Percentiles rank a stretch among this genome's conserved stretches.
Conservation (phyloP, 2,888 invertebrate genomes). For the Drosophila percnosoma region DNA sequence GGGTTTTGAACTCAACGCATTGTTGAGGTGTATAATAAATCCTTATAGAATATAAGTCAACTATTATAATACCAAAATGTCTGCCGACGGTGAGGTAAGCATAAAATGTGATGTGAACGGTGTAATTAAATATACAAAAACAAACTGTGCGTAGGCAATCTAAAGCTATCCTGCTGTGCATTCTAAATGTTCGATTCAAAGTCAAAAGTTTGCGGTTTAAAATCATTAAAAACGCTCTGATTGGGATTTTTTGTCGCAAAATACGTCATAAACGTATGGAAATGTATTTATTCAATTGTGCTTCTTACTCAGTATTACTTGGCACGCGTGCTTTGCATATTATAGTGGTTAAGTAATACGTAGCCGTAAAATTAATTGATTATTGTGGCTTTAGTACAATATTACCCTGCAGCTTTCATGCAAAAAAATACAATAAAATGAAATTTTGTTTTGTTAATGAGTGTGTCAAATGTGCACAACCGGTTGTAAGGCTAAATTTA, state of each 20-base stretch:
- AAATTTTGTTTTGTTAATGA: slow-evolving; percentile 18
- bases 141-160: slow-evolving; percentile 5
- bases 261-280: slow-evolving; percentile 22
- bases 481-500: slow-evolving; percentile 53
- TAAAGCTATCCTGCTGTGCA: slow-evolving; percentile 26
- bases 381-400: slow-evolving; percentile 11
- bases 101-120: slow-evolving; percentile 23
- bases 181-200: slow-evolving; percentile 30
- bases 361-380: slow-evolving; percentile 27
- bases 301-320: slow-evolving; percentile 19
- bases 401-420: slow-evolving; percentile 8
- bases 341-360: slow-evolving; percentile 37
- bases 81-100: slow-evolving; percentile 30
- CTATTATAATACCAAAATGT: slow-evolving; percentile 28
- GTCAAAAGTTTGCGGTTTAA: slow-evolving; percentile 41
- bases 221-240: slow-evolving; percentile 24
- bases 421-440: not conserved
- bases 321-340: slow-evolving; percentile 52
- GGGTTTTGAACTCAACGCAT: slow-evolving; percentile 26
- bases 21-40: slow-evolving; percentile 10
- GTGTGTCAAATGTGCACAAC: slow-evolving; percentile 32
- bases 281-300: slow-evolving; percentile 27
- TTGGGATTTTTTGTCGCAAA: slow-evolving; percentile 33
- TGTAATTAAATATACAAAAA: slow-evolving; percentile 14
- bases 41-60: not conserved